phyloP scores from a whole-genome alignment of 2,797 vertebrate species.

The Benthosema pterotum region DNA sequence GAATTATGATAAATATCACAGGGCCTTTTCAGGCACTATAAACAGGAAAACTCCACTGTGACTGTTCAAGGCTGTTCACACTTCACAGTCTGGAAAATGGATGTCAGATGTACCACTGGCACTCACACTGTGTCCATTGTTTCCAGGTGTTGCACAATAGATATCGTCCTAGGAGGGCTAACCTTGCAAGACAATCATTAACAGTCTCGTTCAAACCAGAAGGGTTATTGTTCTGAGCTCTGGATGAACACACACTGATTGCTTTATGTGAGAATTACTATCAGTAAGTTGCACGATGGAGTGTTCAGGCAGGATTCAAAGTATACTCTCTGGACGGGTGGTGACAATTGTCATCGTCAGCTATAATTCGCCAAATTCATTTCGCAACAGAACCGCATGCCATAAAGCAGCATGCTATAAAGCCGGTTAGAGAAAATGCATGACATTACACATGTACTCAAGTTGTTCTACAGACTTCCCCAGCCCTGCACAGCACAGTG shows the following conservation, averaged over 20 bases:
- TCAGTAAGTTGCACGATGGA: no score
- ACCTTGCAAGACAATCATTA: conserved; percentile 31
- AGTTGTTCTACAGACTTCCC: no score
- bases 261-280: no score
- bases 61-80: conserved; percentile 39
- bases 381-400: no score
- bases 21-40: conserved; percentile 37
- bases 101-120: conserved; percentile 49
- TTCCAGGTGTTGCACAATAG: conserved; percentile 25
- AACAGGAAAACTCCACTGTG: conserved; percentile 17
- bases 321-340: no score
- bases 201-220: conserved; percentile 29
- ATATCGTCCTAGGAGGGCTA: conserved; percentile 10
- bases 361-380: no score
- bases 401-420: no score
- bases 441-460: no score
- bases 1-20: conserved; percentile 56
- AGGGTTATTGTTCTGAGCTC: conserved; percentile 8
- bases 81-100: conserved; percentile 37
- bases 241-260: conserved; percentile 12
- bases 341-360: no score
- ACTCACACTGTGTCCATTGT: conserved; percentile 35
- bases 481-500: no score
- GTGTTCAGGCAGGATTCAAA: no score
- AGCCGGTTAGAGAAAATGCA: no score